Evolutionary conservation across 2,888 invertebrate genomes (phyloP).

Genomic region (Axea sp.): DNA sequence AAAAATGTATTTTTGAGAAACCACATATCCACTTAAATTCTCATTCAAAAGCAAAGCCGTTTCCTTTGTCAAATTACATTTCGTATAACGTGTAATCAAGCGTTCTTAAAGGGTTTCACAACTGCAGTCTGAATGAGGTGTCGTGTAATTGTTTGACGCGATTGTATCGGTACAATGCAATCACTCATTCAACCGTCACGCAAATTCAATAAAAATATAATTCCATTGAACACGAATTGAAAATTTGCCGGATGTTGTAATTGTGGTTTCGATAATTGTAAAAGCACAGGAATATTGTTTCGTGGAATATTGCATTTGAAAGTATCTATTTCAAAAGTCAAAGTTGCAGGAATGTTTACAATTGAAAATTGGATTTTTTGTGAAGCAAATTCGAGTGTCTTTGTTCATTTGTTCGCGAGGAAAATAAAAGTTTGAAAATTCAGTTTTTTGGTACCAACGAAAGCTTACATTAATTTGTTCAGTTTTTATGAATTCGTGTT

Average conservation of each 20-base stretch:
- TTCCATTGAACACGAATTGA: conserved; percentile 15
- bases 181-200: conserved; percentile 45
- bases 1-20: no score
- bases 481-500: no score
- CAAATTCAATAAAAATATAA: conserved; percentile 45
- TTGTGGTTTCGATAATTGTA: conserved; percentile 39
- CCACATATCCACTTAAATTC: neutral
- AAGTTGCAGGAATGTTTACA: conserved; percentile 14
- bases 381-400: neutral
- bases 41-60: neutral
- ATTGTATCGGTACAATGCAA: conserved; percentile 39
- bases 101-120: conserved; percentile 24
- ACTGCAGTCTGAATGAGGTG: conserved; percentile 30
- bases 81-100: conserved; percentile 27
- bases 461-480: no score
- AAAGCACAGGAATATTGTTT: conserved; percentile 33
- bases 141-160: conserved; percentile 28
- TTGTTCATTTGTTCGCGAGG: no score
- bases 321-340: conserved; percentile 18
- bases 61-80: conserved; percentile 16
- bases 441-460: no score
- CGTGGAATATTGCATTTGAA: conserved; percentile 38
- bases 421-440: no score
- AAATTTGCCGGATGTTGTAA: conserved; percentile 28
- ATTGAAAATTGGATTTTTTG: conserved; percentile 32